Conservation (phyloP, 1,140 invertebrate genomes). For the Patella vulgata region DNA sequence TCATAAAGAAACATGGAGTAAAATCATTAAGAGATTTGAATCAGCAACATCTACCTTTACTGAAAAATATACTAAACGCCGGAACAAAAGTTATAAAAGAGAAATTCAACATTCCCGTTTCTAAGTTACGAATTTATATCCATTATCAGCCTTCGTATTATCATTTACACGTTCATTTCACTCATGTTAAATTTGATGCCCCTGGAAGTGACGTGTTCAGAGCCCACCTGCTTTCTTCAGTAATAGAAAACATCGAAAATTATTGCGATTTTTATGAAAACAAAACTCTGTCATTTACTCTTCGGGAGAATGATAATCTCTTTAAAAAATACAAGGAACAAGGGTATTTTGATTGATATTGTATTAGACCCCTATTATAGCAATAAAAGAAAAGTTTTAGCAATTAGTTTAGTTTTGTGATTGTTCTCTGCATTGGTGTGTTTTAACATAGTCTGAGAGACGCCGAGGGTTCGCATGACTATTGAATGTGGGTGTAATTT, state of each 20-base stretch:
- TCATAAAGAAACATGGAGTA: slow-evolving; percentile 78
- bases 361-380: too few relatives aligned
- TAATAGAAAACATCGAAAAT: slow-evolving; percentile 92
- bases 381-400: too few relatives aligned
- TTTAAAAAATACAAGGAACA: slow-evolving; percentile 50
- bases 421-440: too few relatives aligned
- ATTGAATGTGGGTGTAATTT: too few relatives aligned
- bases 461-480: too few relatives aligned
- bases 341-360: slow-evolving; percentile 44
- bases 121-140: slow-evolving; percentile 82
- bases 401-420: too few relatives aligned
- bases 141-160: slow-evolving; percentile 98
- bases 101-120: slow-evolving; percentile 79
- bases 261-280: slow-evolving; percentile 85
- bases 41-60: slow-evolving; percentile 79
- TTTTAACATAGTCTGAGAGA: too few relatives aligned
- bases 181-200: slow-evolving; percentile 82
- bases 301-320: slow-evolving; percentile 60
- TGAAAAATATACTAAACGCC: slow-evolving; percentile 82
- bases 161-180: slow-evolving; percentile 95
- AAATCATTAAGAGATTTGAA: slow-evolving; percentile 87
- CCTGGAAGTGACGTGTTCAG: slow-evolving; percentile 82
- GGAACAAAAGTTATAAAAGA: slow-evolving; percentile 78
- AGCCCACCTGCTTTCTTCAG: slow-evolving; percentile 85
- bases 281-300: slow-evolving; percentile 74